A percentile compares a stretch with the other conserved stretches of the same genome.
These are phyloP conservation scores for Latrodectus hesperus DNA, from an alignment of 2,888 invertebrate genomes.

Conservation along the genomic window DNA sequence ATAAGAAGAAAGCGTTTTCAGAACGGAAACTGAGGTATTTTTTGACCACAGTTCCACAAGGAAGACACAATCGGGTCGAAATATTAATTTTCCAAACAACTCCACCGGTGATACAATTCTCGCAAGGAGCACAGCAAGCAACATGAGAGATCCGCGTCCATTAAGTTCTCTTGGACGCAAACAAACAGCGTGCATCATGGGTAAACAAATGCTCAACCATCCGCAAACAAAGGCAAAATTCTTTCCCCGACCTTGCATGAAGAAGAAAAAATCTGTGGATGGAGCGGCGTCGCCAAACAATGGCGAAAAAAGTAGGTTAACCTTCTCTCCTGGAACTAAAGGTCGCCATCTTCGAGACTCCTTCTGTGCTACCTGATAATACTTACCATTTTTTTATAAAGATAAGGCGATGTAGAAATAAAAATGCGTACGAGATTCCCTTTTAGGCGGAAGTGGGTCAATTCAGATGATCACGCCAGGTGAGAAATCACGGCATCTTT, in stretches of 20 bases:
- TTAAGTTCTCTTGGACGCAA: neutral
- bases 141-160: neutral
- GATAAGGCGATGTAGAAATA: neutral
- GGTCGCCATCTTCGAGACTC: slow-evolving; percentile 18
- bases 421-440: neutral
- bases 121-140: neutral
- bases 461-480: neutral
- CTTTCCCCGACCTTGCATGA: slow-evolving; percentile 5
- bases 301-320: slow-evolving; percentile 36
- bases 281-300: slow-evolving; percentile 17
- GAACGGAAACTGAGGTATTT: no score
- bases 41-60: neutral
- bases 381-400: neutral
- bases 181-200: neutral
- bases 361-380: neutral
- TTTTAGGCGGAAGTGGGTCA: neutral
- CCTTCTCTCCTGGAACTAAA: slow-evolving; percentile 35
- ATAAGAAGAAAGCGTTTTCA: no score
- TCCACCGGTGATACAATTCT: neutral
- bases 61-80: neutral
- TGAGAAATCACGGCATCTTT: neutral
- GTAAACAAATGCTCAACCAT: neutral
- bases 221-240: neutral
- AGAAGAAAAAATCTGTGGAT: neutral
- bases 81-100: neutral